These are phyloP conservation scores for Phalangium opilio DNA, from an alignment of 2,888 invertebrate genomes.

Conservation along the genomic window DNA sequence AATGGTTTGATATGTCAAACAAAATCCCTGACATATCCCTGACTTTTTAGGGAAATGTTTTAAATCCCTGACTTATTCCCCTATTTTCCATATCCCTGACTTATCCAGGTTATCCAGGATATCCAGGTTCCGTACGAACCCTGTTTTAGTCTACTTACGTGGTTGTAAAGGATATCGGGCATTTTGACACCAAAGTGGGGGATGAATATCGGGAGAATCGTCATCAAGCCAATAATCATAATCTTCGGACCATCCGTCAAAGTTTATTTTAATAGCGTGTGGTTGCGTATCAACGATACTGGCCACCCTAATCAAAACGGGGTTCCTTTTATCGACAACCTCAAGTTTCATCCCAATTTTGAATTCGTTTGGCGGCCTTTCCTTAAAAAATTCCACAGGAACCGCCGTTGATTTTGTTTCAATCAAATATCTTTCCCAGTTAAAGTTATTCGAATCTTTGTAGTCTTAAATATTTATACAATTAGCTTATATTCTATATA, in stretches of 20 bases:
- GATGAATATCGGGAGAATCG: constrained; percentile 77
- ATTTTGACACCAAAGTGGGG: constrained; percentile 77
- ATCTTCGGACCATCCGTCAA: constrained; percentile 74
- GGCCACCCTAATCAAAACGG: constrained; percentile 69
- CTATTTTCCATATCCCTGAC: too few species aligned
- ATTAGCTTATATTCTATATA: constrained; percentile 17
- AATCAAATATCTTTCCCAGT: constrained; percentile 68
- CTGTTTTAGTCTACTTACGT: too few species aligned
- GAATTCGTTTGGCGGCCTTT: constrained; percentile 60
- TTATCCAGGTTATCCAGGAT: too few species aligned
- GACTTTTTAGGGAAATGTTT: too few species aligned
- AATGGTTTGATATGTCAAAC: too few species aligned
- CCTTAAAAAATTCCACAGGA: constrained; percentile 64
- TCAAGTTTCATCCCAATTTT: constrained; percentile 72
- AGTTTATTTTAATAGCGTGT: constrained; percentile 58
- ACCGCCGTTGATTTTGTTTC: constrained; percentile 58
- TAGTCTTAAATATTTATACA: constrained; percentile 17
- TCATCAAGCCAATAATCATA: constrained; percentile 80
- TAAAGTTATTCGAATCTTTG: constrained; percentile 39
- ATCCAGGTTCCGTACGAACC: constrained; percentile 29
- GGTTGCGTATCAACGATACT: constrained; percentile 58
- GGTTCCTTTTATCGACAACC: constrained; percentile 60
- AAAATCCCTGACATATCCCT: too few species aligned
- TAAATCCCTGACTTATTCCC: too few species aligned
- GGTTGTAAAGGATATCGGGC: constrained; percentile 73